Percentiles rank a stretch among this genome's conserved stretches.
phyloP scores from a whole-genome alignment of 2,888 invertebrate species.

The Eupithecia insigniata region DNA sequence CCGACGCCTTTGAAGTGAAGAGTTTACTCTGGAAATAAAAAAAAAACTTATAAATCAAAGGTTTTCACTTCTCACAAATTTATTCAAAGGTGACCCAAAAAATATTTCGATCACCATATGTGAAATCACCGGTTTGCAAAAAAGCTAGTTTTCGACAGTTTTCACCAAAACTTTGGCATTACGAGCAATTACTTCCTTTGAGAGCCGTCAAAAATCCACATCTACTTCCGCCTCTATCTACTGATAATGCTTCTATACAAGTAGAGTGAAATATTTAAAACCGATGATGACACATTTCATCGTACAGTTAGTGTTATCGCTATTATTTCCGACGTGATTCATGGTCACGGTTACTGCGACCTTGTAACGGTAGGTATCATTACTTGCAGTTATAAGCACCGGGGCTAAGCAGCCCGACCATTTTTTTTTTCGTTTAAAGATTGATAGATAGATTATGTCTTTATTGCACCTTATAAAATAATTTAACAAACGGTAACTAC shows the following conservation, averaged over 20 bases:
- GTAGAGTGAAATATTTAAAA: not conserved
- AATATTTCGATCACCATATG: too few relatives aligned
- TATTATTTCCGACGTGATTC: slow-evolving; percentile 34
- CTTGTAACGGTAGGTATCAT: slow-evolving; percentile 16
- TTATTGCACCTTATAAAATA: too few relatives aligned
- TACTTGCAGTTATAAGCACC: not conserved
- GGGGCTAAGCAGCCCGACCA: not conserved
- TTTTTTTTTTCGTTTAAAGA: too few relatives aligned
- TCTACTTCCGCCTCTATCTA: not conserved
- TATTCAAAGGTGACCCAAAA: too few relatives aligned
- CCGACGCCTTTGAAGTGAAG: slow-evolving; percentile 69
- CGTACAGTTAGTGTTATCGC: slow-evolving; percentile 8
- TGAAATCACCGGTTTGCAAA: not conserved
- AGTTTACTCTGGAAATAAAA: slow-evolving; percentile 69
- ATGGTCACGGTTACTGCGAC: slow-evolving; percentile 38
- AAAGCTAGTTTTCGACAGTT: not conserved
- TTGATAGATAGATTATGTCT: too few relatives aligned
- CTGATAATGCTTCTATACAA: not conserved
- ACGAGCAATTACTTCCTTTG: not conserved
- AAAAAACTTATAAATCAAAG: not conserved
- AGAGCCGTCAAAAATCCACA: not conserved
- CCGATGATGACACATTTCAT: not conserved
- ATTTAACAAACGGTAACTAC: too few relatives aligned
- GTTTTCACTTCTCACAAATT: not conserved
- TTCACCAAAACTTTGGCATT: not conserved